Conservation (phyloP, 2,797 vertebrate genomes). For the Sparus aurata region DNA sequence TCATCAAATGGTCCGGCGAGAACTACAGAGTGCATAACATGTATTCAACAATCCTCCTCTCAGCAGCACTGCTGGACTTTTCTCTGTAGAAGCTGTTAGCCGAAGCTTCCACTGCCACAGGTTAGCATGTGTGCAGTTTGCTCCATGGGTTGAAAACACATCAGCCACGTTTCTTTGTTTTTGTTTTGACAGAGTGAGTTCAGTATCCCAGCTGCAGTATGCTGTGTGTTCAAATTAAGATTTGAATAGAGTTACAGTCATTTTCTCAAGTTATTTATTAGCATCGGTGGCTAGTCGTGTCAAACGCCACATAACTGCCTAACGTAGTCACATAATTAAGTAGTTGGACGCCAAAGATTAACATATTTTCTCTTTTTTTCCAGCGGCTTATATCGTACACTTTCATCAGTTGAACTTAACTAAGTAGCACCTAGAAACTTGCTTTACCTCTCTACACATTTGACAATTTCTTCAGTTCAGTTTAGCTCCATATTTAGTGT, state of each 20-base stretch:
- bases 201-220: not conserved
- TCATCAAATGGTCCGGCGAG: not conserved
- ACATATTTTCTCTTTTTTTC: not conserved
- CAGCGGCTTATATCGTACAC: not conserved
- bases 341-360: not conserved
- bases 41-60: not conserved
- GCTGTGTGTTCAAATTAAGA: not conserved
- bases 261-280: not conserved
- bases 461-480: not conserved
- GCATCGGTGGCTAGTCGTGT: too few relatives aligned
- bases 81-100: constrained; percentile 1
- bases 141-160: not conserved
- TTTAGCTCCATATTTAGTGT: not conserved
- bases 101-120: not conserved
- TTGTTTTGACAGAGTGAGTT: not conserved
- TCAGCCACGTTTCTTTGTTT: not conserved
- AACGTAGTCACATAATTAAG: not conserved
- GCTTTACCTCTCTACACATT: not conserved
- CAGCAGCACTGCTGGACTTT: not conserved
- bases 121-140: not conserved
- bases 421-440: not conserved
- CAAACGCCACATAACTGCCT: not conserved
- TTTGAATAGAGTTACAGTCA: not conserved
- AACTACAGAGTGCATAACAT: not conserved
- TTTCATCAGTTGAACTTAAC: not conserved